phyloP scores from a whole-genome alignment of 2,888 invertebrate species.

The Volucella inflata region DNA sequence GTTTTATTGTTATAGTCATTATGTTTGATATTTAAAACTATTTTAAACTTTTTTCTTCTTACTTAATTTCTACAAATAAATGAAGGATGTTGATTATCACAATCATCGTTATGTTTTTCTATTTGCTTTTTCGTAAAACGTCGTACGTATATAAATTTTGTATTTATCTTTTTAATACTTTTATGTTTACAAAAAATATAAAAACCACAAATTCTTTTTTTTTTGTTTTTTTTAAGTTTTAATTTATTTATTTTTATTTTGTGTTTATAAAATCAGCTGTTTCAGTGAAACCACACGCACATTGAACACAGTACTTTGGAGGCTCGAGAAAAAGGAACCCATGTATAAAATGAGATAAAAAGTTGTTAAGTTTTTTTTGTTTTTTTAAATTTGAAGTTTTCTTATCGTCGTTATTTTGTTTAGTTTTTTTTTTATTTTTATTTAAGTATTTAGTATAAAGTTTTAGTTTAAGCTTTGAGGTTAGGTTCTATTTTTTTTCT shows the following conservation, averaged over 20 bases:
- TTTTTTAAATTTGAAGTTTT: conserved; percentile 31
- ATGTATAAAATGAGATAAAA: conserved; percentile 61
- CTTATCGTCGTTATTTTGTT: conserved; percentile 16
- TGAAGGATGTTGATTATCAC: conserved; percentile 63
- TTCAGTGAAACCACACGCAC: conserved; percentile 78
- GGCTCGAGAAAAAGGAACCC: conserved; percentile 65
- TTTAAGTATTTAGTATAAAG: conserved; percentile 34
- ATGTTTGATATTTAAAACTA: conserved; percentile 9
- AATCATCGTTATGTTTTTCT: conserved; percentile 56
- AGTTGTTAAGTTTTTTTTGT: conserved; percentile 8
- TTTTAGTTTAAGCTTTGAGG: conserved; percentile 57
- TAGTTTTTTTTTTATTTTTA: conserved; percentile 12
- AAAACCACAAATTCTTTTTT: conserved; percentile 46
- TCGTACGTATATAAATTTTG: conserved; percentile 75
- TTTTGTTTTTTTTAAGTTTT: conserved; percentile 32
- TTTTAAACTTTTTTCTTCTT: background rate
- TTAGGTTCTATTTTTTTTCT: conserved; percentile 40
- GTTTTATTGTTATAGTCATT: conserved; percentile 64
- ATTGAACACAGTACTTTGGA: conserved; percentile 65
- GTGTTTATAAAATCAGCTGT: conserved; percentile 77
- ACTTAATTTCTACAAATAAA: conserved; percentile 21
- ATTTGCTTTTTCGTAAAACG: conserved; percentile 12
- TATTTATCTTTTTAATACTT: conserved; percentile 30
- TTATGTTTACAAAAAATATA: conserved; percentile 61
- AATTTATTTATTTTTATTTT: conserved; percentile 44